Percentiles rank a stretch among this genome's conserved stretches.
Evolutionary conservation across 2,888 invertebrate species (phyloP).

Genomic region (Drosophila leonis): DNA sequence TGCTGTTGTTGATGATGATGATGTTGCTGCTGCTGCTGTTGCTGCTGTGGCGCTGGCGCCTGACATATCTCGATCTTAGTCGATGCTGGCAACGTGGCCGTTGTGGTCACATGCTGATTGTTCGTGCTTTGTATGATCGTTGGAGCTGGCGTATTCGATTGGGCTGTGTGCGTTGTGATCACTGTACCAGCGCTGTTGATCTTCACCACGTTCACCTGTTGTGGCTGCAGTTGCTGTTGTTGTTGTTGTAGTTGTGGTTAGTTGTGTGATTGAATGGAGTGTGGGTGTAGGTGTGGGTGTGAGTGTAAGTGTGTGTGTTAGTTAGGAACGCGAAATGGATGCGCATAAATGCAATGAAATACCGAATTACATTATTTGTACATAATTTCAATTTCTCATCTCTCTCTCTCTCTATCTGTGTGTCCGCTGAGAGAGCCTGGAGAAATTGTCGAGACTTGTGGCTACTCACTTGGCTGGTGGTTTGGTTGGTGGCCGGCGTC

Average conservation of each 20-base stretch:
- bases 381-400: neutral
- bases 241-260: constrained; percentile 12
- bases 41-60: constrained; percentile 75
- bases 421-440: neutral
- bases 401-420: neutral
- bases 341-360: constrained; percentile 5
- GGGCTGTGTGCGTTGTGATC: constrained; percentile 83
- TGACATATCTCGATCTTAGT: constrained; percentile 85
- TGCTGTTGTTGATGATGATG: constrained; percentile 47
- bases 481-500: constrained; percentile 62
- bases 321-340: constrained; percentile 1
- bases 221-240: constrained; percentile 51
- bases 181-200: constrained; percentile 85
- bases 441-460: neutral
- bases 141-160: constrained; percentile 76
- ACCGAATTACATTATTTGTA: constrained; percentile 10
- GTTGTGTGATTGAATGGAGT: constrained; percentile 4
- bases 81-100: constrained; percentile 81
- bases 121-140: constrained; percentile 84
- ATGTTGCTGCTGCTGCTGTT: constrained; percentile 52
- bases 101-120: constrained; percentile 83
- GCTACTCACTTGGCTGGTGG: constrained; percentile 72
- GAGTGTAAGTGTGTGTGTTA: constrained; percentile 9
- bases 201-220: constrained; percentile 85
- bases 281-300: neutral